Evolutionary conservation across 1,140 invertebrate genomes (phyloP), one percentile per base, ranked within the genome.

Genomic region (Drosophila nigromelanica): DNA sequence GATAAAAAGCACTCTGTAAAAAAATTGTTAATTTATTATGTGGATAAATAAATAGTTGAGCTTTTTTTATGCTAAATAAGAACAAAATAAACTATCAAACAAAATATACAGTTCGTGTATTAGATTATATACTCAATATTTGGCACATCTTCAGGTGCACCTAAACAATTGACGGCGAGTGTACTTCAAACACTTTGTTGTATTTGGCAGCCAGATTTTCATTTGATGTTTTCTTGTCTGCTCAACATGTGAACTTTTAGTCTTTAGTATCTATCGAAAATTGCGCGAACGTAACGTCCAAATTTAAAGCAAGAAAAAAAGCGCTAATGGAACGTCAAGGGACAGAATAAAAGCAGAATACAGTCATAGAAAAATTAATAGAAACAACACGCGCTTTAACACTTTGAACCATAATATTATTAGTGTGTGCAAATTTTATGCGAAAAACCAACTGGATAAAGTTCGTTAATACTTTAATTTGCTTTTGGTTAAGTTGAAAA

Each of bases 161-260:
- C 39, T 24, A 55, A 40, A 18, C 14, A 15, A 27, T 30, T 54
- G 39, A 7, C 33, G 45, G 15, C 27, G 42, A 33, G 48, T 47
- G 21, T 62, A 18, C 5, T 42, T 30, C 18, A 15, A n/a, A 24
- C 30, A 27, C 8, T 51, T 11, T 39, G 12, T 18, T 51, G 39
- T 39, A 40, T 39, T 45, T 56, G 11, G 64, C 59, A 78, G 66
- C 71, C 79, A 82, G 82, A 79, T 76, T 79, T 75, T 54, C 52
- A 75, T 75, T 69, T 75, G 56, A 75, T 78, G 58, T 73, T 48
- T 68, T 68, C 50, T 51, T 56, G 52, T 62, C 71, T 70, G 52
- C 37, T 27, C 69, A 39, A 72, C 62, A 67, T 72, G 54, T 67
- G 54, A 67, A 72, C 70, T 68, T 58, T 60, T 42, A 18, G 51